Evolutionary conservation across 2,888 invertebrate genomes (phyloP).

Genomic region (Parnassius apollo): DNA sequence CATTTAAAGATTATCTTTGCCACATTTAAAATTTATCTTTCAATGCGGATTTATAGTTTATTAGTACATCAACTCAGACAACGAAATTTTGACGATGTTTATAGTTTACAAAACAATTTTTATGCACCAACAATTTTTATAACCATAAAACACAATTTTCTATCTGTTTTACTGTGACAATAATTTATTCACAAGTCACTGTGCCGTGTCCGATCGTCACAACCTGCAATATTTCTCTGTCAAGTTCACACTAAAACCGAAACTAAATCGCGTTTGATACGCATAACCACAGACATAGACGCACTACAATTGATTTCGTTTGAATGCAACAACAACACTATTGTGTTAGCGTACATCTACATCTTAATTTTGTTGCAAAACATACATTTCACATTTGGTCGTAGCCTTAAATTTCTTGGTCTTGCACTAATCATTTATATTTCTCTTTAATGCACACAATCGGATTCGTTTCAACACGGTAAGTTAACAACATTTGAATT

Average conservation of each 20-base stretch:
- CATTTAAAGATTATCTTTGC: no score
- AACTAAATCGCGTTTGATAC: constrained; percentile 35
- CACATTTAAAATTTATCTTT: no score
- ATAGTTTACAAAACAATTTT: no score
- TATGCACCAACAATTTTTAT: no score
- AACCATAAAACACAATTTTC: no score
- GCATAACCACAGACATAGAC: background rate
- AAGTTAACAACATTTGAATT: constrained; percentile 42
- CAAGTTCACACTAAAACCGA: constrained; percentile 54
- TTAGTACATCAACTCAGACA: no score
- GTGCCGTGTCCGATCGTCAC: background rate
- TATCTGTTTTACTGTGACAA: background rate
- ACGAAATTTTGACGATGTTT: no score
- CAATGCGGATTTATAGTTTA: no score
- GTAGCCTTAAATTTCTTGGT: constrained; percentile 38
- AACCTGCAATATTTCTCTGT: constrained; percentile 38
- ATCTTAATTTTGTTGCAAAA: constrained; percentile 45
- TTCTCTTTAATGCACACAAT: constrained; percentile 57
- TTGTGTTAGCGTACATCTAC: constrained; percentile 43
- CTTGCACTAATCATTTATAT: constrained; percentile 50
- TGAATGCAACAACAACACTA: constrained; percentile 42
- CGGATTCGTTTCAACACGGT: constrained; percentile 56
- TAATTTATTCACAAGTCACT: constrained; percentile 8
- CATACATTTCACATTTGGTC: constrained; percentile 45
- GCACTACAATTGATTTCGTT: constrained; percentile 45